Conservation (phyloP, 2,888 invertebrate genomes). For the Epistrophe grossulariae region DNA sequence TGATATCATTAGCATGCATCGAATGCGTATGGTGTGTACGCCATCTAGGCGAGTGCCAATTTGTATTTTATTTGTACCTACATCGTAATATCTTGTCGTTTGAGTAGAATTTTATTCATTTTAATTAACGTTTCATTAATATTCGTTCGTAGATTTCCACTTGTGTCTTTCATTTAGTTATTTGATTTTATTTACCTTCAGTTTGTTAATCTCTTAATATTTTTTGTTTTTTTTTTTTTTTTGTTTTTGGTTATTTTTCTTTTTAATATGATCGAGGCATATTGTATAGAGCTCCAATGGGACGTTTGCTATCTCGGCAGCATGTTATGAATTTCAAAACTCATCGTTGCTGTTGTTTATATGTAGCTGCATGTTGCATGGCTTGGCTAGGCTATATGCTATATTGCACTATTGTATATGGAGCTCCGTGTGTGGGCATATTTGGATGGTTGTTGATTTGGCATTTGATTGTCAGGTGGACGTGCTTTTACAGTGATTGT, state of each 20-base stretch:
- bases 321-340: constrained; percentile 64
- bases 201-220: constrained; percentile 26
- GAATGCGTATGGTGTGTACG: constrained; percentile 26
- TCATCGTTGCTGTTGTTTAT: constrained; percentile 13
- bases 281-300: constrained; percentile 8
- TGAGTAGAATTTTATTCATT: constrained; percentile 62
- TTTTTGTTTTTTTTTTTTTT: constrained; percentile 32
- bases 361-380: not conserved
- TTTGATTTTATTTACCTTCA: constrained; percentile 42
- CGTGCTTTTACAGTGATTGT: constrained; percentile 55
- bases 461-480: constrained; percentile 64
- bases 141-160: constrained; percentile 41
- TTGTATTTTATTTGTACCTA: constrained; percentile 30
- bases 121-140: constrained; percentile 65
- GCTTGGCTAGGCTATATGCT: not conserved
- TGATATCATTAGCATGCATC: constrained; percentile 48
- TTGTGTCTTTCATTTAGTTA: constrained; percentile 33
- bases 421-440: constrained; percentile 64
- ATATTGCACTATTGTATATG: constrained; percentile 10
- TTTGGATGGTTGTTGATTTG: constrained; percentile 51
- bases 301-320: constrained; percentile 23
- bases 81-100: constrained; percentile 51
- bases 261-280: constrained; percentile 8
- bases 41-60: constrained; percentile 60
- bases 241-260: constrained; percentile 38